Conservation (phyloP, 1,140 invertebrate genomes). For the Drosophila pectinifera region DNA sequence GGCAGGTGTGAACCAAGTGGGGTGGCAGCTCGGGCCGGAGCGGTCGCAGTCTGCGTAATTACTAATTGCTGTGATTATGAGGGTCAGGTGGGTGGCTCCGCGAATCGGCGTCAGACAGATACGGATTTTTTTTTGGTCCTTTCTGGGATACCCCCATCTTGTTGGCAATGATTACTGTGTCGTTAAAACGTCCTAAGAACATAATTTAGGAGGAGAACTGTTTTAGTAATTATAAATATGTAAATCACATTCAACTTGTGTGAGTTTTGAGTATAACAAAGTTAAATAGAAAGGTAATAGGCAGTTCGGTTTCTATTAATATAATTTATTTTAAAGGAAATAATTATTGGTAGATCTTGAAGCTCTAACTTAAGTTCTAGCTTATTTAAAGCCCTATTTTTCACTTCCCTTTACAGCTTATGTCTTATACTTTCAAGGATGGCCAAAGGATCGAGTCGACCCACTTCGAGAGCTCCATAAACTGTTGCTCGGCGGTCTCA, state of each 20-base stretch:
- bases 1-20: conserved; percentile 69
- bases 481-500: conserved; percentile 21
- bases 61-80: conserved; percentile 78
- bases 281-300: too few relatives aligned
- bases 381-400: neutral
- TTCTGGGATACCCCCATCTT: neutral
- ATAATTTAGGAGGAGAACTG: neutral
- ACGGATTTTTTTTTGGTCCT: neutral
- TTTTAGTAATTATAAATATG: neutral
- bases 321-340: neutral
- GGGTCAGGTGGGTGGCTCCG: conserved; percentile 9
- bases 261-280: too few relatives aligned
- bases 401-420: neutral
- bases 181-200: conserved; percentile 6
- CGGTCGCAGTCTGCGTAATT: conserved; percentile 55
- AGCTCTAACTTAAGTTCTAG: neutral
- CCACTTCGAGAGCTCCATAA: neutral
- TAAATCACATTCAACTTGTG: neutral
- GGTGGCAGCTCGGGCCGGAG: conserved; percentile 8
- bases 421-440: neutral
- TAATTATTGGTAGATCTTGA: neutral
- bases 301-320: neutral
- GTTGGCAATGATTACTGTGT: conserved; percentile 1
- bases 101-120: neutral
- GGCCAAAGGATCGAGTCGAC: conserved; percentile 1